These are phyloP conservation scores for Oreonectes daqikongensis DNA, from an alignment of 2,797 vertebrate genomes.

Conservation along the genomic window DNA sequence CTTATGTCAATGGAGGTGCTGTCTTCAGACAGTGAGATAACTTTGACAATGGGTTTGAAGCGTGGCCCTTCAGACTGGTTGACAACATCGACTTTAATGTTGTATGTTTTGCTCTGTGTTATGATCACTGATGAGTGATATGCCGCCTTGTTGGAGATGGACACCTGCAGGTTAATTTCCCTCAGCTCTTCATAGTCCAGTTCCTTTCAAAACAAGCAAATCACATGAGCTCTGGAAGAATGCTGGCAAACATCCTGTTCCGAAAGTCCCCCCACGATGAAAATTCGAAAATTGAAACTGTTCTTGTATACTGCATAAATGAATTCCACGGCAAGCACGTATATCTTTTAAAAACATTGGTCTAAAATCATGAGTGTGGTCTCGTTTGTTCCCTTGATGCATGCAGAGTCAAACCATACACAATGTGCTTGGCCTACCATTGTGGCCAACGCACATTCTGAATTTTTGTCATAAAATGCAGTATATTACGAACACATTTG, in stretches of 20 bases:
- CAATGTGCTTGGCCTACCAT: too few species aligned
- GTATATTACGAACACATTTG: too few species aligned
- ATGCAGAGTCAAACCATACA: too few species aligned
- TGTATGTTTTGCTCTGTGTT: constrained; percentile 59
- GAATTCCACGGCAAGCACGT: too few species aligned
- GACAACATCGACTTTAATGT: constrained; percentile 77
- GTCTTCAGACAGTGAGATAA: constrained; percentile 73
- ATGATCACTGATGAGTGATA: constrained; percentile 79
- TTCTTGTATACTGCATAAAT: too few species aligned
- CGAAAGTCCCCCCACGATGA: too few species aligned
- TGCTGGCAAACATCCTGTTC: not conserved
- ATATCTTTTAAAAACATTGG: too few species aligned
- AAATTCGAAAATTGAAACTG: too few species aligned
- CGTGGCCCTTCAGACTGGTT: constrained; percentile 83
- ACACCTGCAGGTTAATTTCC: constrained; percentile 74
- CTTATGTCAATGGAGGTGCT: constrained; percentile 24
- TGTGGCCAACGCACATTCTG: too few species aligned
- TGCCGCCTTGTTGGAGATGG: constrained; percentile 85
- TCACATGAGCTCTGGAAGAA: not conserved
- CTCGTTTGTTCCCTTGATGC: too few species aligned
- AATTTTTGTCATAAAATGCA: too few species aligned
- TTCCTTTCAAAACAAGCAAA: constrained; percentile 65
- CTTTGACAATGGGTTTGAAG: constrained; percentile 78
- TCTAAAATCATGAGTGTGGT: too few species aligned
- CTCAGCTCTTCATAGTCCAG: constrained; percentile 87